A percentile compares a stretch with the other conserved stretches of the same genome.
phyloP scores from a whole-genome alignment of 2,888 invertebrate species.

The Chrysolina oricalcia region DNA sequence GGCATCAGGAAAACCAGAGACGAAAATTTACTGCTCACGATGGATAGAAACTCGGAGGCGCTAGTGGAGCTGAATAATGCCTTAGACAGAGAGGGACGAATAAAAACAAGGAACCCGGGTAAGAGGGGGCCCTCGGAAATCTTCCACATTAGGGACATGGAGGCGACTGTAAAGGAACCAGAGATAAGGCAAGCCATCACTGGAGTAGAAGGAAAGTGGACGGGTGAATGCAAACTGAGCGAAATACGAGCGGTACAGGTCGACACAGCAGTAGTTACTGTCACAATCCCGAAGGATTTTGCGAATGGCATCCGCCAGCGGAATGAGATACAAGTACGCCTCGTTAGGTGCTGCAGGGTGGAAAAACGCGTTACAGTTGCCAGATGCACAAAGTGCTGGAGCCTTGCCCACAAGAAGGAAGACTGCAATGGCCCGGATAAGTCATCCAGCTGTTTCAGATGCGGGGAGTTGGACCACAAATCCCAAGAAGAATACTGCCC shows the following conservation, averaged over 20 bases:
- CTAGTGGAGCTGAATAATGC: not conserved
- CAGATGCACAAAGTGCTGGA: not conserved
- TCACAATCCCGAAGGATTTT: not conserved
- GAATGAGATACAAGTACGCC: not conserved
- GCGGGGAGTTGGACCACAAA: not conserved
- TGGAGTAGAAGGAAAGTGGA: not conserved
- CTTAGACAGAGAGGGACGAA: not conserved
- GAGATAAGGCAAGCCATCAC: not conserved
- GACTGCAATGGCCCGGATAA: not conserved
- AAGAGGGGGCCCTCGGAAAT: not conserved
- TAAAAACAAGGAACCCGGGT: not conserved
- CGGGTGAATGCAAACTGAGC: not conserved
- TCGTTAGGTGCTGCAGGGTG: not conserved
- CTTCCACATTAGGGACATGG: slow-evolving; percentile 10
- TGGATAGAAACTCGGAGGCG: not conserved
- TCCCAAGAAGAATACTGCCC: slow-evolving; percentile 12
- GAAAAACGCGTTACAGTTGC: not conserved
- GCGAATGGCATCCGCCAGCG: not conserved
- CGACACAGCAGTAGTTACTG: not conserved
- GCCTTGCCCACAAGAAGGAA: not conserved
- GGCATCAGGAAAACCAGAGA: slow-evolving; percentile 13
- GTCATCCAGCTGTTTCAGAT: not conserved
- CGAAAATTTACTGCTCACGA: not conserved
- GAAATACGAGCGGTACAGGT: not conserved
- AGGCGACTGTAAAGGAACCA: not conserved